These are phyloP conservation scores for Triplophysa dalaica DNA, from an alignment of 2,113 vertebrate genomes.

Conservation along the genomic window DNA sequence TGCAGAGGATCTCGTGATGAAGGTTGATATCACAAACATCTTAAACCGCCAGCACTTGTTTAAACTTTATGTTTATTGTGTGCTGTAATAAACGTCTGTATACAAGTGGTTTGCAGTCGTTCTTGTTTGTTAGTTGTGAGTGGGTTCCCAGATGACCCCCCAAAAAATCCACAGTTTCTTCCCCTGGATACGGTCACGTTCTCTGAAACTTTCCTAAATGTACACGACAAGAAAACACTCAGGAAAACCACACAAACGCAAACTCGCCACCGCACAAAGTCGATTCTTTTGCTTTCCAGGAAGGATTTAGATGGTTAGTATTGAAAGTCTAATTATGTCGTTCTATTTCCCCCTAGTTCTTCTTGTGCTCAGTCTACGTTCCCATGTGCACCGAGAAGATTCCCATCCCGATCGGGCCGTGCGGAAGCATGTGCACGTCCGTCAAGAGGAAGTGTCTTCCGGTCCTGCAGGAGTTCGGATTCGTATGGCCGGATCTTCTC, in stretches of 20 bases:
- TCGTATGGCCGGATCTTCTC: constrained; percentile 91
- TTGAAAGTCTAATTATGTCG: constrained; percentile 5
- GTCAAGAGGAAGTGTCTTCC: constrained; percentile 95
- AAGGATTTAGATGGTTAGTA: background rate
- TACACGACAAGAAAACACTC: no score
- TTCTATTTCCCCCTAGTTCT: constrained; percentile 78
- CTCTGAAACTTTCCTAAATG: background rate
- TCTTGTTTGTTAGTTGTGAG: no score
- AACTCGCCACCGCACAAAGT: no score
- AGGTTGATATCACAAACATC: constrained; percentile 26
- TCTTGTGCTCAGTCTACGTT: constrained; percentile 96
- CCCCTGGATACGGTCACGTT: background rate
- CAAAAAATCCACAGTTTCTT: constrained; percentile 50
- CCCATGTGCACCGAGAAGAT: constrained; percentile 99
- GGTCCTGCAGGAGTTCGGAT: constrained; percentile 94
- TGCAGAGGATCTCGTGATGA: constrained; percentile 35
- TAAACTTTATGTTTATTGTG: background rate
- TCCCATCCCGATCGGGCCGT: constrained; percentile 95
- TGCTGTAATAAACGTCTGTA: constrained; percentile 1
- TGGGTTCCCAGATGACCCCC: constrained; percentile 27
- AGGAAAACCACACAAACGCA: no score
- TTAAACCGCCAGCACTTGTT: background rate
- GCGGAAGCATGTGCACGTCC: constrained; percentile 95
- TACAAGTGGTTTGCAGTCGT: constrained; percentile 25
- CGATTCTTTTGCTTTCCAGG: background rate